phyloP scores from a whole-genome alignment of 1,140 invertebrate genomes.

The Ips typographus region DNA sequence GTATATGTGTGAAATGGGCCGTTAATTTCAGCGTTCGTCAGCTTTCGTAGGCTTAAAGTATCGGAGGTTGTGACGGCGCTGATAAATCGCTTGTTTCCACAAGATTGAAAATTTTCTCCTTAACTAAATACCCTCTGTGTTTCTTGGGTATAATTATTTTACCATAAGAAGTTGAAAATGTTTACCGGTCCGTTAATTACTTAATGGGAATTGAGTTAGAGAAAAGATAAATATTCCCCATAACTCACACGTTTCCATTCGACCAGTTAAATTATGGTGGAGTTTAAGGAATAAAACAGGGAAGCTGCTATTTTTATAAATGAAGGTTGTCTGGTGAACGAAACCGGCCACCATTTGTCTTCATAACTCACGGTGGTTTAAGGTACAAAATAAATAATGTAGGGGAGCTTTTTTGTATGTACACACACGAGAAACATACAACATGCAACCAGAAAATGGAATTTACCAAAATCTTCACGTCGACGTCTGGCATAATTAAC shows the following conservation, averaged over 20 bases:
- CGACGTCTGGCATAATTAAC: too few species aligned
- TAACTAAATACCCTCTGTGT: too few species aligned
- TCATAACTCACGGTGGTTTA: conserved; percentile 15
- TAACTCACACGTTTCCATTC: conserved; percentile 10
- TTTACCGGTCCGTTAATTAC: background rate
- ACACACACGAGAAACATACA: conserved; percentile 6
- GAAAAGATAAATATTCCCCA: conserved; percentile 15
- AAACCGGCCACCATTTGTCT: conserved; percentile 17
- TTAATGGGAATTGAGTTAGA: background rate
- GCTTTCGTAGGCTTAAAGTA: conserved; percentile 2
- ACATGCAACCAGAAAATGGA: too few species aligned
- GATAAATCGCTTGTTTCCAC: conserved; percentile 4
- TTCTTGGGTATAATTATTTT: too few species aligned
- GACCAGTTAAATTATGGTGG: conserved; percentile 9
- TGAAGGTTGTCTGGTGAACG: conserved; percentile 13
- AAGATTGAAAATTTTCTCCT: background rate
- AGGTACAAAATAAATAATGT: conserved; percentile 12
- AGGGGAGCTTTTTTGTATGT: background rate
- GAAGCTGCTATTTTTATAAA: conserved; percentile 16
- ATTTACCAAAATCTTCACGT: too few species aligned
- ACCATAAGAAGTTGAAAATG: too few species aligned
- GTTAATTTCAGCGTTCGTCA: conserved; percentile 7
- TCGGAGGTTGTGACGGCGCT: background rate
- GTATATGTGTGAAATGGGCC: conserved; percentile 7
- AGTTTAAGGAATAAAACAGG: conserved; percentile 12